These are phyloP conservation scores for Hypothenemus hampei DNA, from an alignment of 1,140 invertebrate genomes.

Conservation along the genomic window DNA sequence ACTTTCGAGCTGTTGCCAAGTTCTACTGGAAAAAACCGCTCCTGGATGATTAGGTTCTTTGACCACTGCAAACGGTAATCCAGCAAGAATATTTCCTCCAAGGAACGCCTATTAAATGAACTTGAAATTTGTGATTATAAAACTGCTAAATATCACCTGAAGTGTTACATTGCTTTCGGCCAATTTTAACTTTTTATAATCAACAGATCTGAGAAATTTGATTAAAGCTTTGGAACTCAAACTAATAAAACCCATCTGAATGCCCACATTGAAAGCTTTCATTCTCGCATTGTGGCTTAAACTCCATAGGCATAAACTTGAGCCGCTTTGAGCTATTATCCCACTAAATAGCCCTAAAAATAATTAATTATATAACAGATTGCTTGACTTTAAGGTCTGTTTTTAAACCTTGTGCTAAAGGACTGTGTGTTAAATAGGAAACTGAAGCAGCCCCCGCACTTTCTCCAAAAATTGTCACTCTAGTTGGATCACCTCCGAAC, in stretches of 20 bases:
- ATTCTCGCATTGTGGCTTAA: background rate
- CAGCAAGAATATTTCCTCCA: slow-evolving; percentile 8
- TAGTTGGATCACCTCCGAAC: slow-evolving; percentile 34
- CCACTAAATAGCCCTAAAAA: slow-evolving; percentile 6
- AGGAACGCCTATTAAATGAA: background rate
- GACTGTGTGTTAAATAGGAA: slow-evolving; percentile 12
- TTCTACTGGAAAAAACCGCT: slow-evolving; percentile 32
- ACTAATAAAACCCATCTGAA: slow-evolving; percentile 4
- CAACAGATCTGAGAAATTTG: background rate
- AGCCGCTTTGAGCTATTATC: slow-evolving; percentile 16
- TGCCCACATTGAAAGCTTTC: slow-evolving; percentile 11
- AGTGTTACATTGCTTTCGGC: slow-evolving; percentile 15
- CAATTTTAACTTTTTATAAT: slow-evolving; percentile 10
- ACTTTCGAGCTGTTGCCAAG: slow-evolving; percentile 28
- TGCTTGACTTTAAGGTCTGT: too few species aligned
- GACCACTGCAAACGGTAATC: slow-evolving; percentile 33
- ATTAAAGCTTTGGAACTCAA: slow-evolving; percentile 6
- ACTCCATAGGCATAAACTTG: slow-evolving; percentile 9
- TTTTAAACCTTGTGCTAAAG: slow-evolving; percentile 16
- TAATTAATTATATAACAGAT: too few species aligned
- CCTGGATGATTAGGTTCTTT: slow-evolving; percentile 33
- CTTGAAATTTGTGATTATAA: too few species aligned
- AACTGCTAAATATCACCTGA: slow-evolving; percentile 5
- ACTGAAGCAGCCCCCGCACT: slow-evolving; percentile 26
- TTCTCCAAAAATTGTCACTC: slow-evolving; percentile 30